Evolutionary conservation across 2,797 vertebrate species (phyloP), one percentile per base, ranked within the genome.

Genomic region (Xyrichtys novacula): DNA sequence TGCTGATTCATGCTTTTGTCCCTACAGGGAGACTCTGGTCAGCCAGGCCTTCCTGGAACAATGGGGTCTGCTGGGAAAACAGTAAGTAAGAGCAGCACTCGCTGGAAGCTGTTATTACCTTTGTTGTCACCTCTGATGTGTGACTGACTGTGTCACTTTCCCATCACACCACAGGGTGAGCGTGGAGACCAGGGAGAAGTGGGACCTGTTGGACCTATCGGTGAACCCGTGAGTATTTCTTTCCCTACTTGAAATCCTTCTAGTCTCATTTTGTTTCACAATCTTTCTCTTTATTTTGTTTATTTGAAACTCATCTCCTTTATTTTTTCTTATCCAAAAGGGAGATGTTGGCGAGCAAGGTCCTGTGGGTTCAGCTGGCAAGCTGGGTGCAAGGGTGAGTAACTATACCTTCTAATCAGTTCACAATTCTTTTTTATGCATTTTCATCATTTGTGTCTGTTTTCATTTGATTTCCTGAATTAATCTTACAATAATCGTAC

Each of bases 11-110:
- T 52, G 43, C 4, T 61, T 46, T 43, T 78, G 8, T 59, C 58
- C 59, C 34, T 63, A 70, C 83, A 99, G 98, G 98, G 98, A 73
- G 92, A 92, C 61, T 48, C 63, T 29, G 98, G 97, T 71, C 82
- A 91, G 39, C 55, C 87, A 28, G 98, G 98, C 1, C 77, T 96
- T 22, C 69, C 95, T 48, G 98, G 98, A 58, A 94, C 94, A 49
- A 88, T 98, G 88, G 98, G 98, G 76, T 96, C 95, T 80, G 92
- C 96, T 68, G 98, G 98, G 26, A 99, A 96, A 95, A 72, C 87
- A 58, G 98, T 98, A 91, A 95, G 95, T 90, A 62, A 3, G 7
- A 77, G 19, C 34, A 56, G 61, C 28, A 29, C 3, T 26, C 22
- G 44, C 28, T 31, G 8, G 59, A 49, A 43, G 19, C 15, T 1